These are phyloP conservation scores for Sebastes baramenuke DNA, from an alignment of 2,797 vertebrate genomes.

Conservation along the genomic window DNA sequence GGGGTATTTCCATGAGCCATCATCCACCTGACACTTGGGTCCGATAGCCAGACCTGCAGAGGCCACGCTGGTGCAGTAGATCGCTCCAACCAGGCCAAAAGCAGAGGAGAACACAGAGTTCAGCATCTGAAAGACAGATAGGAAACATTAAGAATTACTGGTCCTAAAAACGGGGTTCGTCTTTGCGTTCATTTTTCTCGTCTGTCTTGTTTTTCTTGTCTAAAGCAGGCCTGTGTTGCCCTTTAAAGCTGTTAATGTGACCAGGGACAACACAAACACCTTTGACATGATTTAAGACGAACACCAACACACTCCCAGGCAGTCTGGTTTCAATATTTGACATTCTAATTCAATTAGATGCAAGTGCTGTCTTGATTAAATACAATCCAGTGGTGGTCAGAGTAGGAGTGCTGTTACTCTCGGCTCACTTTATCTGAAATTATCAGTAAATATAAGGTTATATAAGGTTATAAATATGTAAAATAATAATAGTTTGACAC, in stretches of 20 bases:
- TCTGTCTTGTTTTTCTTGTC: not conserved
- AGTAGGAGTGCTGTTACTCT: not conserved
- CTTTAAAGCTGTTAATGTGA: not conserved
- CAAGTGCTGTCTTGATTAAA: not conserved
- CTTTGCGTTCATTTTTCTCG: not conserved
- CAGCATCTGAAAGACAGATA: constrained; percentile 75
- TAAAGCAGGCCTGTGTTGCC: not conserved
- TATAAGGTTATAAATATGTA: not conserved
- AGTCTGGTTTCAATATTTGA: not conserved
- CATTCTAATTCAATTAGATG: not conserved
- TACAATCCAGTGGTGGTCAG: not conserved
- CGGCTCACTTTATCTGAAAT: not conserved
- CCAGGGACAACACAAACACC: not conserved
- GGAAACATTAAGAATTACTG: not conserved
- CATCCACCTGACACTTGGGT: constrained; percentile 59
- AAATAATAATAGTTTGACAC: not conserved
- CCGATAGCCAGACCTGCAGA: constrained; percentile 79
- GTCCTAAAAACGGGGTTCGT: not conserved
- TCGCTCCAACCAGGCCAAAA: constrained; percentile 77
- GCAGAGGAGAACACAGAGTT: constrained; percentile 82
- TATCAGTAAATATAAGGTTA: not conserved
- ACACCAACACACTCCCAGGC: not conserved
- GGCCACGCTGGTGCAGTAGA: constrained; percentile 79
- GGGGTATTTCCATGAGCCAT: constrained; percentile 43
- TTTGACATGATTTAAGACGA: not conserved